A percentile compares a stretch with the other conserved stretches of the same genome.
These are phyloP conservation scores for Semaprochilodus insignis DNA, from an alignment of 2,797 vertebrate species.

Conservation along the genomic window DNA sequence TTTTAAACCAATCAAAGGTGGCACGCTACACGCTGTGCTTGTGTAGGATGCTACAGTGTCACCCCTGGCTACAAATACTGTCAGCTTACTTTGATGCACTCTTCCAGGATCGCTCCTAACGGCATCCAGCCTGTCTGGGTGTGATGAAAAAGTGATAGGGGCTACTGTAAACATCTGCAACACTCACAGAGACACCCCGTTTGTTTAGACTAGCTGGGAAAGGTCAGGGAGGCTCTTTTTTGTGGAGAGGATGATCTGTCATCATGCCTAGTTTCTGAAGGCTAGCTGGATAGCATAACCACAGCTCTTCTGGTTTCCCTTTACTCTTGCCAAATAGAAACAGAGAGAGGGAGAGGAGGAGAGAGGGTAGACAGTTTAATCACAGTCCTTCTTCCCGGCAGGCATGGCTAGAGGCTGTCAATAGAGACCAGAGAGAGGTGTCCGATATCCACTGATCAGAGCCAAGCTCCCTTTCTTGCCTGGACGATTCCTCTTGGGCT, in stretches of 20 bases:
- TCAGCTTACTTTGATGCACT: conserved; percentile 25
- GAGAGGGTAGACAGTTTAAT: conserved; percentile 35
- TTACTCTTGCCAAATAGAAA: not conserved
- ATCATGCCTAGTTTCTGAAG: not conserved
- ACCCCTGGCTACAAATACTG: conserved; percentile 27
- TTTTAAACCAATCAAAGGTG: not conserved
- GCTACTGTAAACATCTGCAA: conserved; percentile 8
- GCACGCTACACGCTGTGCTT: not conserved
- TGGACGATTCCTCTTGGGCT: not conserved
- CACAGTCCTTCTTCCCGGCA: conserved; percentile 3
- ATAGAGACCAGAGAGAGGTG: conserved; percentile 3
- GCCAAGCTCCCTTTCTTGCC: not conserved
- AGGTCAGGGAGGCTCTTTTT: conserved; percentile 13
- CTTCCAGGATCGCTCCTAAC: not conserved
- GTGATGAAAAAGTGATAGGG: conserved; percentile 1
- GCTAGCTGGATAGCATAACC: not conserved
- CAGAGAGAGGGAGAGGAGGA: conserved; percentile 34
- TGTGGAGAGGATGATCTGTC: conserved; percentile 8
- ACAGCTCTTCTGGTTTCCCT: not conserved
- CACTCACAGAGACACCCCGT: not conserved
- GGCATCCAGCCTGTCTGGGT: not conserved
- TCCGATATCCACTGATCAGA: not conserved
- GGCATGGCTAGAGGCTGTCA: not conserved
- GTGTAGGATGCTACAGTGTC: not conserved
- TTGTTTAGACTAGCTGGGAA: conserved; percentile 2